Conservation (phyloP, 2,113 vertebrate genomes). For the Furnarius figulus region DNA sequence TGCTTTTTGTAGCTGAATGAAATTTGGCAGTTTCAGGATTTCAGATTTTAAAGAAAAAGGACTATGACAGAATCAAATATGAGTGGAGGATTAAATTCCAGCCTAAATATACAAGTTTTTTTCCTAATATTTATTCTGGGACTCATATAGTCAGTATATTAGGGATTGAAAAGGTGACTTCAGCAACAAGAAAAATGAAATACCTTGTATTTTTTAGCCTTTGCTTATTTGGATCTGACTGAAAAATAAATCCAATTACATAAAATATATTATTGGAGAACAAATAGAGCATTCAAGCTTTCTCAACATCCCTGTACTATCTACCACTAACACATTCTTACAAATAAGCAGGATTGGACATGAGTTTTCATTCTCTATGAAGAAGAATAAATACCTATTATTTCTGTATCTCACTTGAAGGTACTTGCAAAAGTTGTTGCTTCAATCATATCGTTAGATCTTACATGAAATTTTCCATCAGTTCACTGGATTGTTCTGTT, state of each 20-base stretch:
- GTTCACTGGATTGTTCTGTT: background rate
- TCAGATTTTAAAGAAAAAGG: background rate
- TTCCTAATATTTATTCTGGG: background rate
- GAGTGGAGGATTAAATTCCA: background rate
- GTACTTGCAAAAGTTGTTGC: background rate
- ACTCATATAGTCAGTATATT: background rate
- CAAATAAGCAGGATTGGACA: background rate
- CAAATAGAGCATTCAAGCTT: background rate
- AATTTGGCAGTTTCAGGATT: background rate
- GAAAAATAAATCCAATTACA: background rate
- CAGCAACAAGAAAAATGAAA: background rate
- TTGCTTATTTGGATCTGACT: background rate
- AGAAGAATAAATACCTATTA: background rate
- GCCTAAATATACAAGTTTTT: background rate
- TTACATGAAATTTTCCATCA: background rate
- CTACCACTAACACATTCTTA: background rate
- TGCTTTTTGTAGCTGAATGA: background rate
- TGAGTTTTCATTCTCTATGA: background rate
- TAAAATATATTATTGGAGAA: background rate
- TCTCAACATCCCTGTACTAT: background rate
- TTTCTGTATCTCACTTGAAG: background rate
- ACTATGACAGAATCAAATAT: background rate
- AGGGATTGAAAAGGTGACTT: background rate
- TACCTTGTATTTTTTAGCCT: background rate
- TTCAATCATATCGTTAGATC: background rate